These are phyloP conservation scores for Leptoclinus maculatus DNA, from an alignment of 2,797 vertebrate genomes.

Conservation along the genomic window DNA sequence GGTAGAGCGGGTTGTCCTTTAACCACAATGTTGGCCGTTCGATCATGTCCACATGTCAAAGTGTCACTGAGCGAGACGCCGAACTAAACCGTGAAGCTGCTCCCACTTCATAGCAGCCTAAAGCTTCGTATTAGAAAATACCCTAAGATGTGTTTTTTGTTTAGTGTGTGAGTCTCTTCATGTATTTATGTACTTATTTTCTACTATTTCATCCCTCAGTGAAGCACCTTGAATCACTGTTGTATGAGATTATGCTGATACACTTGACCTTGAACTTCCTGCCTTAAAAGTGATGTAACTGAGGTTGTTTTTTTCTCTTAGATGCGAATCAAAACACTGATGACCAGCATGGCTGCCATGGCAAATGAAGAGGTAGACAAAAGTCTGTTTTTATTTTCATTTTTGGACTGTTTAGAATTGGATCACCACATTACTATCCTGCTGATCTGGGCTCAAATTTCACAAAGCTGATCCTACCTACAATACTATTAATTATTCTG, in stretches of 20 bases:
- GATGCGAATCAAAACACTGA: slow-evolving; percentile 91
- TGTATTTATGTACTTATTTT: no score
- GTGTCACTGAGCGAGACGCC: no score
- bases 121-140: neutral
- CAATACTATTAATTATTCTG: neutral
- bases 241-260: neutral
- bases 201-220: neutral
- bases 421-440: neutral
- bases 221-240: neutral
- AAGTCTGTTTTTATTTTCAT: neutral
- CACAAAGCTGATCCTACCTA: neutral
- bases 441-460: neutral
- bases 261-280: neutral
- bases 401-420: neutral
- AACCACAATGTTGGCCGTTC: no score
- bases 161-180: no score
- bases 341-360: slow-evolving; percentile 97
- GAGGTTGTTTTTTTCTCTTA: slow-evolving; percentile 53
- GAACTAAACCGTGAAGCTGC: no score
- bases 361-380: slow-evolving; percentile 89
- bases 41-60: no score
- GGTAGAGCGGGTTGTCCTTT: no score
- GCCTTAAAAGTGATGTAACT: neutral
- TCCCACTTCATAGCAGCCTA: no score
- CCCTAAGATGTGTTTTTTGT: neutral